These are phyloP conservation scores for Cyphotilapia sp. DNA, from an alignment of 2,113 vertebrate species.

Conservation along the genomic window DNA sequence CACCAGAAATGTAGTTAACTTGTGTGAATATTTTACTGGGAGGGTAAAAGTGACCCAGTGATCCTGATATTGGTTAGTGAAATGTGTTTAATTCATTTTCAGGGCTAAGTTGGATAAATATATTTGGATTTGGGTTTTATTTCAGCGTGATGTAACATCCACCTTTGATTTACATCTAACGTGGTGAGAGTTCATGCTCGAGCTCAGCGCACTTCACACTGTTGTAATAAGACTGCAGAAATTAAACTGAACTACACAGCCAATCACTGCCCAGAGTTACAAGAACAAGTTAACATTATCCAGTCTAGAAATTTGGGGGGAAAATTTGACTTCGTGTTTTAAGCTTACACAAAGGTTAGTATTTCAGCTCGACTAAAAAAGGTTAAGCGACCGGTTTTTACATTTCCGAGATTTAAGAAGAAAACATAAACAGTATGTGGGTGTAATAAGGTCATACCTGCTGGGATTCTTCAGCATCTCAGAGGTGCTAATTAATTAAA, in stretches of 20 bases:
- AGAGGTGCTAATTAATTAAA: neutral
- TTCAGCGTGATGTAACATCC: neutral
- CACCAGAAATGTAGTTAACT: neutral
- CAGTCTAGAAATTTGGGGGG: rapidly evolving
- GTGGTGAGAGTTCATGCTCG: neutral
- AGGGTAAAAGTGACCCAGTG: neutral
- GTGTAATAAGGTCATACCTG: neutral
- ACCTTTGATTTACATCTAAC: neutral
- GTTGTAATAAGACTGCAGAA: neutral
- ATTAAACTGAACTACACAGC: neutral
- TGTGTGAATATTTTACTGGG: neutral
- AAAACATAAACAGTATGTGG: neutral
- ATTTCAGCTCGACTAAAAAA: neutral
- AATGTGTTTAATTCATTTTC: neutral
- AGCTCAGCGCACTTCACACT: neutral
- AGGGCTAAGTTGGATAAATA: neutral
- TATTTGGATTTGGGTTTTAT: neutral
- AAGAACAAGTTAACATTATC: neutral
- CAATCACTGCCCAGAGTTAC: neutral
- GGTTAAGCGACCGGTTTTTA: neutral
- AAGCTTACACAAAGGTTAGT: neutral
- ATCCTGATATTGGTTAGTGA: neutral
- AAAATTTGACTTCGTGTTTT: rapidly evolving
- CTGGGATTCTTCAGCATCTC: neutral
- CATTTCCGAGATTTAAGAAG: neutral